A percentile compares a stretch with the other conserved stretches of the same genome.
Evolutionary conservation across 2,797 vertebrate genomes (phyloP).

Genomic region (Cryptoprocta ferox): DNA sequence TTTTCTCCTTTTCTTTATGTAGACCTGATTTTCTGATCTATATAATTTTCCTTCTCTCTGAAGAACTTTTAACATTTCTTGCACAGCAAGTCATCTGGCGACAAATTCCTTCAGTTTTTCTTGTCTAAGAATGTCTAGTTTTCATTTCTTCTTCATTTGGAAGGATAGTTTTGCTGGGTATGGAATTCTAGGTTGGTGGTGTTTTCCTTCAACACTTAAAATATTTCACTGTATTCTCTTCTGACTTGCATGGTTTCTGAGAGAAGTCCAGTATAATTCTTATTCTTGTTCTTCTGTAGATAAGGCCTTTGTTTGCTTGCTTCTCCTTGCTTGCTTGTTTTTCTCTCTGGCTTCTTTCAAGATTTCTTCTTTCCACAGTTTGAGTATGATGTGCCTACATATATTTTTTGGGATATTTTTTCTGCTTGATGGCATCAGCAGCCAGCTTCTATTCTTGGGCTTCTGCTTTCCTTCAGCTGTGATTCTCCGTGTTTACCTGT

Average conservation of each 20-base stretch:
- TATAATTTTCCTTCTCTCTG: not conserved
- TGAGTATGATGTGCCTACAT: not conserved
- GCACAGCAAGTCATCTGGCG: not conserved
- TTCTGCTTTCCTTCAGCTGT: not conserved
- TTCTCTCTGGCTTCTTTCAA: not conserved
- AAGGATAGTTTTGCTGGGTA: not conserved
- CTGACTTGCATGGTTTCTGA: not conserved
- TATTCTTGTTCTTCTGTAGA: not conserved
- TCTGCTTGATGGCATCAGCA: not conserved
- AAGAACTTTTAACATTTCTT: constrained; percentile 1
- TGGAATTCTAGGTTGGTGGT: not conserved
- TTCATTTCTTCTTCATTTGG: not conserved
- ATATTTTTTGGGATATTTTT: not conserved
- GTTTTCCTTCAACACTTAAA: not conserved
- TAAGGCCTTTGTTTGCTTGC: not conserved
- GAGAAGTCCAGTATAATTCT: not conserved
- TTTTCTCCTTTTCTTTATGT: not conserved
- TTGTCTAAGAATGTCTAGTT: not conserved
- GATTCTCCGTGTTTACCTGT: not conserved
- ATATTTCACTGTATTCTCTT: not conserved
- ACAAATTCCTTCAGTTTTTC: not conserved
- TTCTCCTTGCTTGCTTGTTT: not conserved
- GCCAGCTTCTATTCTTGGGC: not conserved
- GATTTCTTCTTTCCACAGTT: not conserved
- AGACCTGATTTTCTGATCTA: not conserved